These are phyloP conservation scores for Tenrec ecaudatus DNA, from an alignment of 2,113 vertebrate genomes.

Conservation along the genomic window DNA sequence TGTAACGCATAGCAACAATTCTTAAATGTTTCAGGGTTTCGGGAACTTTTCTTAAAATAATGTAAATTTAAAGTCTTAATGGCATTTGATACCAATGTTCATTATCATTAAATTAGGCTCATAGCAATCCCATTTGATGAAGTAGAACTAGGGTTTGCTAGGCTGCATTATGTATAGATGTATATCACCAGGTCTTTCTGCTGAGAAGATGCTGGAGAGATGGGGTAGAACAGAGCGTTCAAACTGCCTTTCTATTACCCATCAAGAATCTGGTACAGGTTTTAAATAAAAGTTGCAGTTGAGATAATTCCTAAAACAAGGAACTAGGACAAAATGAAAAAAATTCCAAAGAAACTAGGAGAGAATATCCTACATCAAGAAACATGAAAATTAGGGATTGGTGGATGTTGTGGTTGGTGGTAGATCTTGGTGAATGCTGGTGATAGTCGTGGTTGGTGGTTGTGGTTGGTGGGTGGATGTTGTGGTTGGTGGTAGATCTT, in stretches of 20 bases:
- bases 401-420: no score
- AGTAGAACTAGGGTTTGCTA: background rate
- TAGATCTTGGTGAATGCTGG: no score
- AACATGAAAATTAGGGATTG: background rate
- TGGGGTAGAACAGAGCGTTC: no score
- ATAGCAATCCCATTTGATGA: background rate
- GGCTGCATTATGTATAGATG: background rate
- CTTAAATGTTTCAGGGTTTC: background rate
- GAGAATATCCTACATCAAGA: background rate
- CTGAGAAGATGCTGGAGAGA: no score
- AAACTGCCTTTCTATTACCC: no score
- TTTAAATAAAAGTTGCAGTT: no score
- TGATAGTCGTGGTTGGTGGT: no score
- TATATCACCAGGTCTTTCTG: no score
- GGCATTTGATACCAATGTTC: background rate
- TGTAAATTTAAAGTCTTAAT: background rate
- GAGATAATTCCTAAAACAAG: background rate
- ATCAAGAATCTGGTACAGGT: no score
- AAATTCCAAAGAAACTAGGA: conserved; percentile 11
- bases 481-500: no score
- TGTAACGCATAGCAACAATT: background rate
- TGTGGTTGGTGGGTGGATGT: no score
- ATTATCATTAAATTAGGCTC: background rate
- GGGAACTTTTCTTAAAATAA: background rate
- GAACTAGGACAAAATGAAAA: background rate